These are phyloP conservation scores for Achroia grisella DNA, from an alignment of 1,140 invertebrate species.

Conservation along the genomic window DNA sequence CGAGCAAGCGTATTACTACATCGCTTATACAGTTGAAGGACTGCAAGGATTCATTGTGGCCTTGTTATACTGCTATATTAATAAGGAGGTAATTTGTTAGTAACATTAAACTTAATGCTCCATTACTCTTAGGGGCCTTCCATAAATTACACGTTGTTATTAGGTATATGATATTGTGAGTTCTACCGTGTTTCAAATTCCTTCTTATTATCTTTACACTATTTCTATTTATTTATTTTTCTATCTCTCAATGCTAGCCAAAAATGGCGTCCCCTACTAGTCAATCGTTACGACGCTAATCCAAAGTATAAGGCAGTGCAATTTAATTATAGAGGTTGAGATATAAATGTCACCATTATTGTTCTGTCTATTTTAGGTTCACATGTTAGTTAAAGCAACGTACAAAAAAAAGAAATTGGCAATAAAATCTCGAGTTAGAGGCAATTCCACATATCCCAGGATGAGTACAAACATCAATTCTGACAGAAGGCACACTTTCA, in stretches of 20 bases:
- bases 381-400: constrained; percentile 49
- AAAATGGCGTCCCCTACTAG: too few relatives aligned
- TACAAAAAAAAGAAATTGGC: constrained; percentile 63
- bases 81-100: constrained; percentile 71
- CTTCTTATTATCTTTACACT: neutral
- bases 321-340: too few relatives aligned
- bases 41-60: constrained; percentile 75
- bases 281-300: too few relatives aligned
- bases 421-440: constrained; percentile 47
- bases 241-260: too few relatives aligned
- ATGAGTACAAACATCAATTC: constrained; percentile 28
- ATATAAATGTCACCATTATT: too few relatives aligned
- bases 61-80: constrained; percentile 75
- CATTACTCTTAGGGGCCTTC: too few relatives aligned
- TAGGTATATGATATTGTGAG: too few relatives aligned
- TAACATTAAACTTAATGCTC: too few relatives aligned
- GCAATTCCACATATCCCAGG: constrained; percentile 31
- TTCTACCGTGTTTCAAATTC: too few relatives aligned
- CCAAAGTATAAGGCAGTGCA: too few relatives aligned
- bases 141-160: too few relatives aligned
- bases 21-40: constrained; percentile 73
- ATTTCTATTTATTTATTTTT: constrained; percentile 9
- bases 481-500: constrained; percentile 51
- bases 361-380: constrained; percentile 51
- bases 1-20: constrained; percentile 73